phyloP scores from a whole-genome alignment of 35 echinoderm and acorn worm genomes.

The Ptychodera flava region DNA sequence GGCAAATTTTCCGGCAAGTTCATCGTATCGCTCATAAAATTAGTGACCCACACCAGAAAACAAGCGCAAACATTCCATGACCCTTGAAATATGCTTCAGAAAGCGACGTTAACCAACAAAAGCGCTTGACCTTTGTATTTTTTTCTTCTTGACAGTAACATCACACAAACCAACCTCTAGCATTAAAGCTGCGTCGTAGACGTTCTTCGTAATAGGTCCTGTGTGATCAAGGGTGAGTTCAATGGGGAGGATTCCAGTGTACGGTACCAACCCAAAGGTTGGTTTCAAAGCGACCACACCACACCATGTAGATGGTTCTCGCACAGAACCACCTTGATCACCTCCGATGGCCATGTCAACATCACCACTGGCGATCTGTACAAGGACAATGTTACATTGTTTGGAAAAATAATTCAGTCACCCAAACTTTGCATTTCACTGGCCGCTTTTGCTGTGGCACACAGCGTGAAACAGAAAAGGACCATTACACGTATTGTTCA shows the following conservation, averaged over 20 bases:
- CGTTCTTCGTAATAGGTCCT: too few relatives aligned
- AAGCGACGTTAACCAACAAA: slow-evolving; percentile 3
- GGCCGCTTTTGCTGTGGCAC: background rate
- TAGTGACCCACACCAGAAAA: background rate
- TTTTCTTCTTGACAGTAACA: slow-evolving; percentile 47
- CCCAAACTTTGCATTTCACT: background rate
- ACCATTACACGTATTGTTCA: background rate
- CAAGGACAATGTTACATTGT: slow-evolving; percentile 30
- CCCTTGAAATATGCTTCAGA: background rate
- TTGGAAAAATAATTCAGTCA: background rate
- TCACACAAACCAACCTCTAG: slow-evolving; percentile 31
- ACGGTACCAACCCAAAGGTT: slow-evolving; percentile 56
- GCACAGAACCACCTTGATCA: slow-evolving; percentile 61
- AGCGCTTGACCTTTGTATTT: slow-evolving; percentile 42
- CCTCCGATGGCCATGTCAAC: too few relatives aligned
- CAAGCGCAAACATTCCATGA: background rate
- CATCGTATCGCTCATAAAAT: too few relatives aligned
- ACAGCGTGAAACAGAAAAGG: background rate
- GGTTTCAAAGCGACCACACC: slow-evolving; percentile 64
- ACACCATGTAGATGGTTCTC: slow-evolving; percentile 38
- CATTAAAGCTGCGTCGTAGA: slow-evolving; percentile 24
- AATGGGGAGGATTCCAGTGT: too few relatives aligned
- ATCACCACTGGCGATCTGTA: slow-evolving; percentile 58
- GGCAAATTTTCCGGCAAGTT: too few relatives aligned
- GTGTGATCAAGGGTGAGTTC: too few relatives aligned